Conservation (phyloP, 2,888 invertebrate species). For the Latrodectus hesperus region DNA sequence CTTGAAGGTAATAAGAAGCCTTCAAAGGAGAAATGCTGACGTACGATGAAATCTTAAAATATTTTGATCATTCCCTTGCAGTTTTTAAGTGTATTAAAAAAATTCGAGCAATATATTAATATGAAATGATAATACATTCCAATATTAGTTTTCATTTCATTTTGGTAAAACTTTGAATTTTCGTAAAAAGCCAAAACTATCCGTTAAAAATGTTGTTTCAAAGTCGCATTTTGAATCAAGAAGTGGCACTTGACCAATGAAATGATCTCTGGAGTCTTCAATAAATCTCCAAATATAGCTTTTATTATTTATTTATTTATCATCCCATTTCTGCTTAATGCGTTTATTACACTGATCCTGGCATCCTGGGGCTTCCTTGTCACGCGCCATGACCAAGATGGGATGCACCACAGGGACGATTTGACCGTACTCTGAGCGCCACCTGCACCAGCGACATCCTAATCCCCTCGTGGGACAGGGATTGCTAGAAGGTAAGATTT, state of each 20-base stretch:
- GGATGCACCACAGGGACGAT: constrained; percentile 41
- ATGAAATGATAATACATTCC: no score
- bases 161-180: no score
- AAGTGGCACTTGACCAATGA: constrained; percentile 31
- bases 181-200: no score
- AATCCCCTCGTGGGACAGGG: constrained; percentile 16
- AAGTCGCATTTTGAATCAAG: no score
- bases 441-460: constrained; percentile 29
- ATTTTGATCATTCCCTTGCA: no score
- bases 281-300: constrained; percentile 53
- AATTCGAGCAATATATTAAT: no score
- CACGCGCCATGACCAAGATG: constrained; percentile 39
- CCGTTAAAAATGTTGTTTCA: no score
- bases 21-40: no score
- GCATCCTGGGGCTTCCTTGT: constrained; percentile 30
- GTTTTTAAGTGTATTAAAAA: no score
- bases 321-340: constrained; percentile 48
- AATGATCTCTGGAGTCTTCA: constrained; percentile 41
- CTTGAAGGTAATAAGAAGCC: no score
- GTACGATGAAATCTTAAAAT: no score
- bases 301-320: constrained; percentile 54
- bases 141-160: no score
- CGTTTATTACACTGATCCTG: constrained; percentile 52
- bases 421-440: constrained; percentile 39
- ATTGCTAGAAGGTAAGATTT: constrained; percentile 47